Evolutionary conservation across 2,113 vertebrate genomes (phyloP).

Genomic region (Pseudopodoces humilis): DNA sequence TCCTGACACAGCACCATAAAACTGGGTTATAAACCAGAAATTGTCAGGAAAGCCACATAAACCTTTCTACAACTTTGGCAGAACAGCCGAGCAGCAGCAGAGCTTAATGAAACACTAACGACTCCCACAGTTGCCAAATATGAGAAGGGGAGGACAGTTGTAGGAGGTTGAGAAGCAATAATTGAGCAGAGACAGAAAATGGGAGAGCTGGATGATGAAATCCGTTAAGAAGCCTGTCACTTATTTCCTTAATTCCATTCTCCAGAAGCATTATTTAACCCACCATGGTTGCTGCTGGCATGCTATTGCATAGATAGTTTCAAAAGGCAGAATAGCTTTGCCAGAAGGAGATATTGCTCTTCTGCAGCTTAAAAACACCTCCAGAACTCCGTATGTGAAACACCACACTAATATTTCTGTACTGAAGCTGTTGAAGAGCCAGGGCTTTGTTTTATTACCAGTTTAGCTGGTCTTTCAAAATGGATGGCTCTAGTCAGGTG

Average conservation of each 20-base stretch:
- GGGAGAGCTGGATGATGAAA: slow-evolving; percentile 19
- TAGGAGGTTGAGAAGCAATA: slow-evolving; percentile 6
- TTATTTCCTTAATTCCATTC: slow-evolving; percentile 22
- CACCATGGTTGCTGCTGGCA: neutral
- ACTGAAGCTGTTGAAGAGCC: neutral
- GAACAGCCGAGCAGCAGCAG: neutral
- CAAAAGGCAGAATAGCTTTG: neutral
- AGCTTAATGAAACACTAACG: neutral
- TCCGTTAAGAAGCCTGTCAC: neutral
- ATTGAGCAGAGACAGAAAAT: neutral
- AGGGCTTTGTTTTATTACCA: neutral
- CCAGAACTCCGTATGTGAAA: neutral
- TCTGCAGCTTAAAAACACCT: neutral
- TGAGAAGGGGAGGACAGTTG: slow-evolving; percentile 16
- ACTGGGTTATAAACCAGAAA: slow-evolving; percentile 18
- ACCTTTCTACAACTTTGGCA: slow-evolving; percentile 31
- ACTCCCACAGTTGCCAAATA: slow-evolving; percentile 29
- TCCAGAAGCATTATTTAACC: neutral
- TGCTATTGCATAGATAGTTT: neutral
- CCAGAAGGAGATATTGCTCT: neutral
- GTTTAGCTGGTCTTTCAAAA: neutral
- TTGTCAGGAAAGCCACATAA: slow-evolving; percentile 24
- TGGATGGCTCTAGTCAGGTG: neutral
- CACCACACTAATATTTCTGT: neutral
- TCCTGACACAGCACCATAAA: slow-evolving; percentile 27